Base-by-base conservation (phyloP, 1,140 invertebrate species). In the Conopomorpha cramerella region DNA sequence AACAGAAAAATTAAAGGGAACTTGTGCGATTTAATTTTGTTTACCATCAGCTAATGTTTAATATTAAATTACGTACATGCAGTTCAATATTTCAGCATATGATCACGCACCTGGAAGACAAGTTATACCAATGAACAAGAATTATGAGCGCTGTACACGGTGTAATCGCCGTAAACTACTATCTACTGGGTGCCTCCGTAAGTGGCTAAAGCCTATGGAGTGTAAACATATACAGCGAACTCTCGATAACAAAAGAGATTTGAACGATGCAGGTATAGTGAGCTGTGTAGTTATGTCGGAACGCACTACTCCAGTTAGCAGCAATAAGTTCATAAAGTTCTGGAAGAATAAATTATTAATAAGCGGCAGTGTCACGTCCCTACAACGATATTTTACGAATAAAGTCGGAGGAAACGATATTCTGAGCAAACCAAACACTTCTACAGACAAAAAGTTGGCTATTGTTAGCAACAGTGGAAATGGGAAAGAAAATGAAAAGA, bases 141-240 rank as follows among this genome's bases (percentile, higher is more conserved):
- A 68, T 38, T 72, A 72, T 37, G 70, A 74, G 47, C 55, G 70
- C 39, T 74, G 70, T 48, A 56, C 65, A 29, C 55, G 67, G 56
- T 74, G 70, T 33, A 74, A 68, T 48, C 59, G 70, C 32, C 61
- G 65, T 31, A 74, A 72, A 52, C 72, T 67, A 65, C 59, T 74
- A 31, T 51, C 65, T 38, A 59, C 65, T 38, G 67, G 65, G 28
- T 74, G 70, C 41, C 61, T 74, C 33, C 58, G 70, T 32, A 74
- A 72, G 46, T 74, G 70, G 70, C 51, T 74, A 38, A 74, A 74
- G 49, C 70, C 67, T 34, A 49, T 70, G 53, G 70, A 74, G 68
- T 74, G 70, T 66, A 74, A 74, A 70, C 70, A 74, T 57, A 57
- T 70, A 36, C 67, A 66, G 52, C 53, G 70, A 55, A 70, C 51